Conservation (phyloP, 2,888 invertebrate genomes). For the Mylabris sibirica region DNA sequence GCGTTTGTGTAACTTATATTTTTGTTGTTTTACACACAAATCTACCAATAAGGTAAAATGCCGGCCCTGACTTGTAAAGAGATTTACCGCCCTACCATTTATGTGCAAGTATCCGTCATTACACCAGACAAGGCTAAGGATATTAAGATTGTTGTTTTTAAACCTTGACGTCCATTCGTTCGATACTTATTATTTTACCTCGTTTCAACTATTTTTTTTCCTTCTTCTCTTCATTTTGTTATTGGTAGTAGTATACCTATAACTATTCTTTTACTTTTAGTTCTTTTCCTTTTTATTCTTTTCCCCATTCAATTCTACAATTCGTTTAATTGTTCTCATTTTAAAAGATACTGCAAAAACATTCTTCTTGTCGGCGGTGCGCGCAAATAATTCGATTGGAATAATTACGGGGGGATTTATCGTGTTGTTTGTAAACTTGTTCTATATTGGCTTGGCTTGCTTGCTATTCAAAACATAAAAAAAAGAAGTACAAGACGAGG, state of each 20-base stretch:
- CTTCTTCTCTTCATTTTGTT: too few relatives aligned
- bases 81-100: constrained; percentile 6
- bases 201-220: too few relatives aligned
- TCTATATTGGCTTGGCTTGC: background rate
- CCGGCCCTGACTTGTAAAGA: constrained; percentile 1
- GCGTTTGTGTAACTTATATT: background rate
- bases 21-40: constrained; percentile 9
- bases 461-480: constrained; percentile 2
- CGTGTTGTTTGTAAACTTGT: constrained; percentile 10
- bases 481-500: background rate
- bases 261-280: background rate
- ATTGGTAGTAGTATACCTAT: too few relatives aligned
- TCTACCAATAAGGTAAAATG: constrained; percentile 4
- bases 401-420: constrained; percentile 17
- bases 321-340: background rate
- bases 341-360: background rate
- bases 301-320: background rate
- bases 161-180: constrained; percentile 8
- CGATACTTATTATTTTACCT: background rate
- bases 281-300: background rate
- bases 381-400: constrained; percentile 16
- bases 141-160: constrained; percentile 7
- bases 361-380: constrained; percentile 11
- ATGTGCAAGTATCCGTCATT: constrained; percentile 9
- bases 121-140: constrained; percentile 5